Base-by-base conservation (phyloP, 2,888 invertebrate species). In the Sycophila texana region DNA sequence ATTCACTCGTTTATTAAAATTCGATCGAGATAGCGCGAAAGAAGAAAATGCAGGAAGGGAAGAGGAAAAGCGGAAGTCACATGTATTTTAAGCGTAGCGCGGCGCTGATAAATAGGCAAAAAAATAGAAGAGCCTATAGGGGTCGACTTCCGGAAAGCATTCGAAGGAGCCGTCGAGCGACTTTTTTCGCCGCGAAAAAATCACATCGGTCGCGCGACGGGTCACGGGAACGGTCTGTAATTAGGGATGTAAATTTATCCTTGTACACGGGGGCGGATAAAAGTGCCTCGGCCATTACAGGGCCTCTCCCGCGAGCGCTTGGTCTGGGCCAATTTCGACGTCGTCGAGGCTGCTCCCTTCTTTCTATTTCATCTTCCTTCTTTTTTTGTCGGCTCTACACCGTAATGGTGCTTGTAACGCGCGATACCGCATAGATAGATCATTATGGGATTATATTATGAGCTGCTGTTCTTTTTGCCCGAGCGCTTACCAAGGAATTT, bases 211-310 rank as follows among this genome's bases (percentile, higher is more conserved):
- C 67, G 81, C 22, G 18, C 39, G 68, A 30, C 68, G 55, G 77
- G 63, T 75, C 75, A 74, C 79, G 79, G 67, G 80, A 77, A 72
- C 74, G 82, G 82, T 84, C 83, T 83, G 85, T 86, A 84, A 86
- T 87, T 86, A 86, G 83, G 83, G 55, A 47, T 12, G 49, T 30
- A 30, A n/a, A 63, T 47, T 12, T 39, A 63, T 39, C 30, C 16
- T 1, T 63, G 30, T n/a, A 39, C 13, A n/a, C 47, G 74, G 2
- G 61, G 83, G 81, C 60, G 82, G 83, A 83, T 74, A 86, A 87
- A 87, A 86, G 86, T 85, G 82, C 84, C 74, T 77, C 83, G 79
- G 82, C 85, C 86, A 86, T 86, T 87, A 87, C 87, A 86, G 86
- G 86, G 49, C 85, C 82, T 81, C 84, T 85, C 82, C 83, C 82